Base-by-base conservation (phyloP, 1,140 invertebrate genomes). In the Bombyx mandarina region DNA sequence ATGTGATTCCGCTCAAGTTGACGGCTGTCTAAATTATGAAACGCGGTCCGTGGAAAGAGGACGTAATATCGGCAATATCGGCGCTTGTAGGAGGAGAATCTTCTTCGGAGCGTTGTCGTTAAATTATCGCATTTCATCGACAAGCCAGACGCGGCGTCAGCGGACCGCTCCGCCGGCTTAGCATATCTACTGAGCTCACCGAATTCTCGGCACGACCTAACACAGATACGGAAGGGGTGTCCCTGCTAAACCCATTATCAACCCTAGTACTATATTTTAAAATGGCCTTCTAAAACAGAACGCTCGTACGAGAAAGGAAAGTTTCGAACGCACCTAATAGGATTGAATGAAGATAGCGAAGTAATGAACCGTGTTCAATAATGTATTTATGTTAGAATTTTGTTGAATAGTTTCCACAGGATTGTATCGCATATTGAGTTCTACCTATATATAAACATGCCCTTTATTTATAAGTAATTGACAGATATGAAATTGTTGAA, bases 321-420 rank as follows among this genome's bases (percentile, higher is more conserved):
- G 71, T 72, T 73, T 70, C 66, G 74, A 75, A 75, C 72, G 73
- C 71, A 73, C 74, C 76, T 82, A 86, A 86, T 83, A 86, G 79
- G 81, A 86, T 86, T 82, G 81, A 73, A 84, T 80, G 72, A 78
- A 78, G 79, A 82, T 78, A 75, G 82, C 72, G 69, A 69, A 84
- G 81, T 82, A 84, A 82, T 84, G 82, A 86, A 82, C 75, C 77
- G 79, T 82, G 78, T 84, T 82, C 78, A 59, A 63, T 84, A 84
- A 84, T 80, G 77, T 82, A 78, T 82, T 86, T 86, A 84, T 82
- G 73, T 71, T 71, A 74, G 78, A 35, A 35, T 35, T 35, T 35
- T 35, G 26, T 35, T 35, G 26, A 5, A 35, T 35, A 35, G 26
- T 35, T 35, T 35, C 26, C 26, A 3, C 4, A 1, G 26, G 26